phyloP scores from a whole-genome alignment of 2,113 vertebrate species.

The Nasalis larvatus region DNA sequence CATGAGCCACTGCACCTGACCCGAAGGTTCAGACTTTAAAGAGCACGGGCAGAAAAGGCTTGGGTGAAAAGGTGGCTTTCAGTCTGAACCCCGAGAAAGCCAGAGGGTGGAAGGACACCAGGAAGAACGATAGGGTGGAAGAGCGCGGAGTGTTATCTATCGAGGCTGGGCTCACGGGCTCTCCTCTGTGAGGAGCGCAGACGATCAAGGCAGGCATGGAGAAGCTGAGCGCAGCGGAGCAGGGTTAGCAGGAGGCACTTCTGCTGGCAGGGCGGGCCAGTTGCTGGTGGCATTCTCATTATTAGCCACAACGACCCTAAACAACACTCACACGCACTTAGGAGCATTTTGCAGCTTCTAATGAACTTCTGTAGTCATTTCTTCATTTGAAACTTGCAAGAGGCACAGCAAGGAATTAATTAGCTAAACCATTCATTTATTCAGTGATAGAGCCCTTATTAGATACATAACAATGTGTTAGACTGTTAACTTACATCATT shows the following conservation, averaged over 20 bases:
- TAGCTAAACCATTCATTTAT: background rate
- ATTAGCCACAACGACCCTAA: background rate
- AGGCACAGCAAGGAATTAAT: conserved; percentile 27
- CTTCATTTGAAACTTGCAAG: conserved; percentile 18
- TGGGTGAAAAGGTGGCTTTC: background rate
- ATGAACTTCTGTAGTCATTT: background rate
- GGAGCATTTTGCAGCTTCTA: background rate
- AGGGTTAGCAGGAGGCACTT: background rate
- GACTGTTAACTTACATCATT: background rate
- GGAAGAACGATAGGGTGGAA: too few relatives aligned
- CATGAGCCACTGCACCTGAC: too few relatives aligned
- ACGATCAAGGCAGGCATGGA: background rate
- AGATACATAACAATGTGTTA: background rate
- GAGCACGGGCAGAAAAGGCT: background rate
- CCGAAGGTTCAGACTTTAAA: background rate
- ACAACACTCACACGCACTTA: background rate
- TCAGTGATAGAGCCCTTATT: background rate
- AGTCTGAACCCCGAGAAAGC: background rate
- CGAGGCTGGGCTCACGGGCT: background rate
- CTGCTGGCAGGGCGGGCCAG: background rate
- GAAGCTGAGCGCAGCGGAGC: too few relatives aligned
- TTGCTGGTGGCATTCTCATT: background rate
- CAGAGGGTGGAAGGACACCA: background rate
- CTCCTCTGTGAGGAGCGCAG: background rate
- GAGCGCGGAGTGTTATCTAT: fast-evolving